A percentile compares a stretch with the other conserved stretches of the same genome.
These are phyloP conservation scores for Silurus aristotelis DNA, from an alignment of 2,797 vertebrate species.

Conservation along the genomic window DNA sequence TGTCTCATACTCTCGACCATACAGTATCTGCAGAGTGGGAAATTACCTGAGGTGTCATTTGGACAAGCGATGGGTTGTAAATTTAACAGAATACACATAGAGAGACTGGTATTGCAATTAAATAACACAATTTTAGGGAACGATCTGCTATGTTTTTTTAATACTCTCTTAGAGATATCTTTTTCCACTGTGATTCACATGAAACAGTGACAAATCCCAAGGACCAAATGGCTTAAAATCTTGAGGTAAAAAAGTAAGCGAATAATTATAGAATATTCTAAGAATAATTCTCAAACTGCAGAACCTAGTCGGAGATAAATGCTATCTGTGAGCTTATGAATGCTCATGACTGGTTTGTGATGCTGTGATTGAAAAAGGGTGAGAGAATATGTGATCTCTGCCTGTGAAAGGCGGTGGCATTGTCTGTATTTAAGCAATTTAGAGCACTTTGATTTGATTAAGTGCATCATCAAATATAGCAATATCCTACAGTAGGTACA, in stretches of 20 bases:
- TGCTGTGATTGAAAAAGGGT: background rate
- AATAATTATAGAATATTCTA: background rate
- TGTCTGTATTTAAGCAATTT: too few species aligned
- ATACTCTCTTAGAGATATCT: background rate
- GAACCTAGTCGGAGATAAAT: background rate
- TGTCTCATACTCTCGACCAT: background rate
- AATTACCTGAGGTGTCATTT: conserved; percentile 1
- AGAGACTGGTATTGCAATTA: background rate
- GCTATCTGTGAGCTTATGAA: background rate
- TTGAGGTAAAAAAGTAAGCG: background rate
- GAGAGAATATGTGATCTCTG: background rate
- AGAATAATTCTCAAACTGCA: background rate
- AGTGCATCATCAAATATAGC: too few species aligned
- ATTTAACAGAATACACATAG: background rate
- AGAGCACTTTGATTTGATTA: too few species aligned
- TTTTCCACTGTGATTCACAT: background rate
- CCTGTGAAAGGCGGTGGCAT: background rate
- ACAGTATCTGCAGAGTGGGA: background rate
- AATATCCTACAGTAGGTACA: too few species aligned
- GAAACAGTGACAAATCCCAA: background rate
- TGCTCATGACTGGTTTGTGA: background rate
- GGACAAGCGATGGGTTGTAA: background rate
- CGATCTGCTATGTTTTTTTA: background rate
- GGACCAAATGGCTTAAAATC: background rate
- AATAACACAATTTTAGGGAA: background rate